Percentiles rank a stretch among this genome's conserved stretches.
Evolutionary conservation across 1,140 invertebrate genomes (phyloP).

Genomic region (Drosophila sturtevanti): DNA sequence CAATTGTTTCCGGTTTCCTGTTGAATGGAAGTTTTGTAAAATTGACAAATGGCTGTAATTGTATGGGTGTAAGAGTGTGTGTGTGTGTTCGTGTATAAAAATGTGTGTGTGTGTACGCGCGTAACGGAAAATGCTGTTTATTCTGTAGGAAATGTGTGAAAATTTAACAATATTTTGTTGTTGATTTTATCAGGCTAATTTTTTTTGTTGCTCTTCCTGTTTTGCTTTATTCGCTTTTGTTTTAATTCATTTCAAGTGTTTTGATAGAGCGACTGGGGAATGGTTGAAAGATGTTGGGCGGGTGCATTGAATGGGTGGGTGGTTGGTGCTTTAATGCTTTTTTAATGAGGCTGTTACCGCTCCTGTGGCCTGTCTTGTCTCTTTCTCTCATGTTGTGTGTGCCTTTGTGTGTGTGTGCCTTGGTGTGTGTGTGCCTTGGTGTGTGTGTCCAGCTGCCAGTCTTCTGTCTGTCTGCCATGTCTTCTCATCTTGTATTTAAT

Average conservation of each 20-base stretch:
- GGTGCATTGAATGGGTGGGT: conserved; percentile 26
- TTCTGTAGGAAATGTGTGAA: conserved; percentile 69
- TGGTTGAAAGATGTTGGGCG: neutral
- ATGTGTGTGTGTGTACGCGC: conserved; percentile 24
- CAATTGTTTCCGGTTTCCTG: conserved; percentile 78
- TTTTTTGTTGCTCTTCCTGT: conserved; percentile 14
- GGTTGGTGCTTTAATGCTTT: conserved; percentile 78
- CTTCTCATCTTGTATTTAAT: conserved; percentile 69
- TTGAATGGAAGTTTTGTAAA: conserved; percentile 73
- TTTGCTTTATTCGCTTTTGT: conserved; percentile 37
- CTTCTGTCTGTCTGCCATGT: conserved; percentile 5
- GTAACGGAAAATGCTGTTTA: conserved; percentile 70
- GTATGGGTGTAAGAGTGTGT: conserved; percentile 17
- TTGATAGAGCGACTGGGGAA: neutral
- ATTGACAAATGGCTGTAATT: conserved; percentile 78
- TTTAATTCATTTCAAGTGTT: conserved; percentile 60
- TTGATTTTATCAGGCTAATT: conserved; percentile 16
- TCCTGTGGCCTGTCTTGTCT: conserved; percentile 34
- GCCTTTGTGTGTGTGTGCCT: too few relatives aligned
- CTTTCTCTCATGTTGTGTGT: conserved; percentile 12
- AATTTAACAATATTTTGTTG: conserved; percentile 66
- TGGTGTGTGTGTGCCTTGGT: conserved; percentile 11
- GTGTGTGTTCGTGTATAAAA: conserved; percentile 16
- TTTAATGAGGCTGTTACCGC: conserved; percentile 63
- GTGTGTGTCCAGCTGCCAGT: conserved; percentile 35